Percentiles rank a stretch among this genome's conserved stretches.
These are phyloP conservation scores for Tursiops truncatus DNA, from an alignment of 2,113 vertebrate genomes.

Conservation along the genomic window DNA sequence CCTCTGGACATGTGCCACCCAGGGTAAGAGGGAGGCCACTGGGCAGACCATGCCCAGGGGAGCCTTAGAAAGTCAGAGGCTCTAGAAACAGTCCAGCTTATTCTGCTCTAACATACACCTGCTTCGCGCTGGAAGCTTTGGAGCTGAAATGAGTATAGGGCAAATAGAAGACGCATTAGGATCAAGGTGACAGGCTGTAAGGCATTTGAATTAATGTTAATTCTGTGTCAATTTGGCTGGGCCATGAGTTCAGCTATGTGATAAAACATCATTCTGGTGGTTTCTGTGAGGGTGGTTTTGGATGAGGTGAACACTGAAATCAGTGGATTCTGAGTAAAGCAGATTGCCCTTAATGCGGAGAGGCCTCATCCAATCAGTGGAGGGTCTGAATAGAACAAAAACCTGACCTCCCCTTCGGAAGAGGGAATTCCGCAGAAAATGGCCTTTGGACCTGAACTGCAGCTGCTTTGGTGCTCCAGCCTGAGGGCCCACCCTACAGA, in stretches of 20 bases:
- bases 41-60: fast-evolving
- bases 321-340: background rate
- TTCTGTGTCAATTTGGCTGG: background rate
- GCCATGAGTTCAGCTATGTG: background rate
- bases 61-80: background rate
- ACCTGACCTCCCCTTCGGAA: background rate
- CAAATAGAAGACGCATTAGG: no score
- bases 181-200: background rate
- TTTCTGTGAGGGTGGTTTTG: background rate
- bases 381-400: background rate
- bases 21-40: background rate
- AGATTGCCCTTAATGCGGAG: background rate
- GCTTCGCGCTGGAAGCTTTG: background rate
- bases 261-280: background rate
- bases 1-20: no score
- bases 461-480: background rate
- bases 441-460: background rate
- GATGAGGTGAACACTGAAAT: background rate
- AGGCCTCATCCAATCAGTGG: background rate
- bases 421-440: background rate
- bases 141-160: background rate
- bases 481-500: background rate
- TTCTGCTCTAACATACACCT: background rate
- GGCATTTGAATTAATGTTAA: background rate
- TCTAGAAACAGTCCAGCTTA: background rate